Percentiles rank a stretch among this genome's conserved stretches.
Evolutionary conservation across 2,797 vertebrate species (phyloP).

Genomic region (Kryptopterus vitreolus): DNA sequence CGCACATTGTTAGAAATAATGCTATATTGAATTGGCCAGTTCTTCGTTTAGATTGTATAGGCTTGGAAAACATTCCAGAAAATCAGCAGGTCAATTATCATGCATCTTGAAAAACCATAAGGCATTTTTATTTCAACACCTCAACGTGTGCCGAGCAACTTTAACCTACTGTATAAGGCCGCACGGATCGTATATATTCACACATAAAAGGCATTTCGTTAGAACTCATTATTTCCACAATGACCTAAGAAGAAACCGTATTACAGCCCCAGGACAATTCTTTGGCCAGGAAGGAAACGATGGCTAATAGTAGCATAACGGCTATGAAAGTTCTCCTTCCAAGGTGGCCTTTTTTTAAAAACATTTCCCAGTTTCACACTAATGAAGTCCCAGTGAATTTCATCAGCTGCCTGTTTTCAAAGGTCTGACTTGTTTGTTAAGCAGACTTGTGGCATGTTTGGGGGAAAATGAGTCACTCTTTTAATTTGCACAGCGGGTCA

Average conservation of each 20-base stretch:
- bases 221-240: neutral
- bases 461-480: conserved; percentile 21
- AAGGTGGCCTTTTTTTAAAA: conserved; percentile 1
- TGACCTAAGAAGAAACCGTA: neutral
- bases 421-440: conserved; percentile 28
- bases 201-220: neutral
- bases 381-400: conserved; percentile 17
- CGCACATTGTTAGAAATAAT: neutral
- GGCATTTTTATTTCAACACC: too few species aligned
- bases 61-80: neutral
- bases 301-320: conserved; percentile 18
- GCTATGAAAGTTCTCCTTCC: neutral
- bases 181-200: too few species aligned
- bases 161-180: neutral
- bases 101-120: neutral
- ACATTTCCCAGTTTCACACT: conserved; percentile 27
- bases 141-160: neutral
- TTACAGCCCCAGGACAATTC: neutral
- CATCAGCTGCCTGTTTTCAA: conserved; percentile 11
- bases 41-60: neutral
- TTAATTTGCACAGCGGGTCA: conserved; percentile 24
- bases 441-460: conserved; percentile 26
- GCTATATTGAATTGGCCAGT: neutral
- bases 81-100: neutral
- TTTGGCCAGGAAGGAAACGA: conserved; percentile 3